Conservation (phyloP, 2,113 vertebrate genomes). For the Herpailurus yagouaroundi region DNA sequence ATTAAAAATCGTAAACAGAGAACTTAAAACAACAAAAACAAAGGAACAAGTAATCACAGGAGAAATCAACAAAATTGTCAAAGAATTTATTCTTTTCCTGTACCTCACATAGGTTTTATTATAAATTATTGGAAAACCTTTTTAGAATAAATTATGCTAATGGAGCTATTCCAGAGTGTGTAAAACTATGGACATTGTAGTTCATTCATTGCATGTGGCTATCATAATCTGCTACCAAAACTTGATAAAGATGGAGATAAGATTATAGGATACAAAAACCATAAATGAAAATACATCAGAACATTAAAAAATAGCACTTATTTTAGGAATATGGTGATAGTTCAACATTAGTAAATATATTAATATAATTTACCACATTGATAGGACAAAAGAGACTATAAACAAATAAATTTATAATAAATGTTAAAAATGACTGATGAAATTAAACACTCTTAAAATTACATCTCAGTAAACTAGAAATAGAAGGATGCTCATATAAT, state of each 20-base stretch:
- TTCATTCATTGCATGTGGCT: background rate
- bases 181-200: background rate
- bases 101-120: background rate
- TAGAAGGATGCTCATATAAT: background rate
- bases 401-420: background rate
- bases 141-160: background rate
- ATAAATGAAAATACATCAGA: background rate
- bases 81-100: background rate
- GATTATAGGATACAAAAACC: background rate
- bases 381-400: background rate
- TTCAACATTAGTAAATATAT: background rate
- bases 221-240: background rate
- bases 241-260: background rate
- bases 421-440: background rate
- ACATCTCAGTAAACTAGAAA: background rate
- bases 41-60: background rate
- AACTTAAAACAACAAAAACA: background rate
- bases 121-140: background rate
- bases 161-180: background rate
- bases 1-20: background rate
- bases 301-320: background rate
- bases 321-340: background rate
- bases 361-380: background rate
- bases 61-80: background rate
- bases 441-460: background rate